Conservation (phyloP, 2,113 vertebrate genomes). For the Odocoileus virginianus region DNA sequence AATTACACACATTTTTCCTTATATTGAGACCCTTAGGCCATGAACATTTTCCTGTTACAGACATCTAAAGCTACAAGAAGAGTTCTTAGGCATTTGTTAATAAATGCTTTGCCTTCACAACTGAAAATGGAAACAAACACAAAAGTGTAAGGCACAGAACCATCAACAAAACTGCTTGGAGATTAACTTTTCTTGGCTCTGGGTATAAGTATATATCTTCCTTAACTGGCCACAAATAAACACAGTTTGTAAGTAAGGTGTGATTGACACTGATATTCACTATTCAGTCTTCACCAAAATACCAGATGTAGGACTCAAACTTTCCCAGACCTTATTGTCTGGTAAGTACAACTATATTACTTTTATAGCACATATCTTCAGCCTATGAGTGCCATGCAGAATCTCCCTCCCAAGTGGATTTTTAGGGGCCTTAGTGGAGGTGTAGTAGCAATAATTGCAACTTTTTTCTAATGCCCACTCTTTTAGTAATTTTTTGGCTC, state of each 20-base stretch:
- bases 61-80: constrained; percentile 47
- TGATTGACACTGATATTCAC: neutral
- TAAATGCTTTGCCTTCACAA: constrained; percentile 27
- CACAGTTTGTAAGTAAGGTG: neutral
- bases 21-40: constrained; percentile 34
- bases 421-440: neutral
- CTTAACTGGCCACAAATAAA: neutral
- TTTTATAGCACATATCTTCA: neutral
- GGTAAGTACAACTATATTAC: neutral
- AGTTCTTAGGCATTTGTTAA: constrained; percentile 42
- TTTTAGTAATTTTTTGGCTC: neutral
- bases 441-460: neutral
- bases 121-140: constrained; percentile 29
- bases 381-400: neutral
- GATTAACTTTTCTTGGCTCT: neutral
- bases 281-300: neutral
- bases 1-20: constrained; percentile 57
- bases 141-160: neutral
- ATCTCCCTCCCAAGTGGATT: neutral
- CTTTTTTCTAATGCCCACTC: neutral
- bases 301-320: neutral
- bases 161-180: neutral
- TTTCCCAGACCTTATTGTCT: neutral
- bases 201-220: neutral
- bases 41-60: constrained; percentile 22